phyloP scores from a whole-genome alignment of 2,888 invertebrate genomes.

The Disparrhopalites patrizii region DNA sequence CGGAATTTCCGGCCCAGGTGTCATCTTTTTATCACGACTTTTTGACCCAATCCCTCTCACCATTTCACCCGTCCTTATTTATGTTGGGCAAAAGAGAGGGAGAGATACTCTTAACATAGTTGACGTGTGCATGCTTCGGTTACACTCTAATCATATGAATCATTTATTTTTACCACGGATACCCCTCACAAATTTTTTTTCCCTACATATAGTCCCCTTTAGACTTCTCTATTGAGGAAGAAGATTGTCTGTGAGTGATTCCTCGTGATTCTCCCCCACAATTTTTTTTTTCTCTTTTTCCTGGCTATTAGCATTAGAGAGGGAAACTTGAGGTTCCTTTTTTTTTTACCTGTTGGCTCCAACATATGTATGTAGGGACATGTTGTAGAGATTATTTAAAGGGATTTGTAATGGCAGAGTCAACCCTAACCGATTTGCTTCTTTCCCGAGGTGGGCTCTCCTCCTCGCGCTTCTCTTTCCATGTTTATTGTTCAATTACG shows the following conservation, averaged over 20 bases:
- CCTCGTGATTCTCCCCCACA: not conserved
- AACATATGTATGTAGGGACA: not conserved
- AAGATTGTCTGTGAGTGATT: constrained; percentile 5
- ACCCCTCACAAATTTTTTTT: no score
- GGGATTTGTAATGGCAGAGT: not conserved
- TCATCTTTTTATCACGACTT: constrained; percentile 49
- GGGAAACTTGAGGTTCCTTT: no score
- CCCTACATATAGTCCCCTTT: no score
- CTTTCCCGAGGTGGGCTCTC: not conserved
- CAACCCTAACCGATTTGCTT: not conserved
- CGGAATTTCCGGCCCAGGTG: constrained; percentile 49
- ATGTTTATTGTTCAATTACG: constrained; percentile 13
- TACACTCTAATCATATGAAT: no score
- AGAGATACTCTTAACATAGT: no score
- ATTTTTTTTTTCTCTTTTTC: not conserved
- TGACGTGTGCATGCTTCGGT: no score
- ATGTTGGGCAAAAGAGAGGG: no score
- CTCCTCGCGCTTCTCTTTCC: constrained; percentile 9
- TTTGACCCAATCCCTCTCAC: constrained; percentile 42
- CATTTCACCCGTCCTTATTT: no score
- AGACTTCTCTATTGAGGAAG: no score
- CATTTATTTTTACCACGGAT: no score
- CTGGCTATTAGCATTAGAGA: constrained; percentile 9
- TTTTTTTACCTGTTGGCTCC: not conserved
- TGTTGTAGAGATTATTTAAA: not conserved